Base-by-base conservation (phyloP, 2,888 invertebrate species). In the Caenorhabditis sp. region DNA sequence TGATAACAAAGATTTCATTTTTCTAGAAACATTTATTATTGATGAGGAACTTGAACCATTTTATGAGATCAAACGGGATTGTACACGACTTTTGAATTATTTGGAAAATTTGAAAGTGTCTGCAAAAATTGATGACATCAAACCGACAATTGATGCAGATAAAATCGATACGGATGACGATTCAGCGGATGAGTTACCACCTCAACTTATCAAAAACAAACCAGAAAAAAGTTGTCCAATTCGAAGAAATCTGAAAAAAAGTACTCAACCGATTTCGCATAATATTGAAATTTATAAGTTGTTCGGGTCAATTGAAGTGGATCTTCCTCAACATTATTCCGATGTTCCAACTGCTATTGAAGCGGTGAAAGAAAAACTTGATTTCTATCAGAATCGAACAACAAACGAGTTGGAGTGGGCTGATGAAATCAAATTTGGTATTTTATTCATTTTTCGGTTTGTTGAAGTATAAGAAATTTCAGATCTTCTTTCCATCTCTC, bases 11-110 rank as follows among this genome's bases (percentile, higher is more conserved):
- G 31, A 19, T 12, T 43, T 21, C 51, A 50, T 50, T 50, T 50
- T 21, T 21, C 51, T 59, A 76, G 76, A 68, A 62, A 63, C 62
- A 12, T 62, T 64, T 6, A 54, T 77, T 21, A 78, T 79, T 12
- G 78, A 70, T 4, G 81, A 84, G 24, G 80, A 80, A 57, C 66
- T 84, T 19, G 84, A 84, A 64, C 84, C 83, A 26, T 84, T 82
- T 60, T 79, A 69, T 59, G 83, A 84, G 58, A 79, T 83, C 61
- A 84, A 84, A 58, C 59, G 78, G 26, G 78, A 77, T 55, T 84
- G 83, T 64, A 63, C 69, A 10, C 76, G 81, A 14, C 70, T 84
- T 23, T 73, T 84, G 8, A 65, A 67, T 19, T 83, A 84, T 57
- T 65, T 84, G 64, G 76, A 81, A 58, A 37, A 67, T 6, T 64